Evolutionary conservation across 2,113 vertebrate genomes (phyloP).

Genomic region (Sciurus niger): DNA sequence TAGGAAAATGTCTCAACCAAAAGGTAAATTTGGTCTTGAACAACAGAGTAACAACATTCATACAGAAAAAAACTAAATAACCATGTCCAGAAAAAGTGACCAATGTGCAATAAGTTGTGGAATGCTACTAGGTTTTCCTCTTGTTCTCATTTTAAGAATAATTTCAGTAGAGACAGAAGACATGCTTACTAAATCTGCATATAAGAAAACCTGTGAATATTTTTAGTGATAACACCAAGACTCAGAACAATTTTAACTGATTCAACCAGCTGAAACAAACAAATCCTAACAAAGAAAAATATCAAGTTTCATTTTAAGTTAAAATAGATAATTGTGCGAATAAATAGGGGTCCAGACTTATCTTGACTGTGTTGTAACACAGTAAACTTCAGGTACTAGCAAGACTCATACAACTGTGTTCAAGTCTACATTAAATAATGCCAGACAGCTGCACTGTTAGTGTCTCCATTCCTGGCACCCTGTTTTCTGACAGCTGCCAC

Average conservation of each 20-base stretch:
- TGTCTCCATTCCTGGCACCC: background rate
- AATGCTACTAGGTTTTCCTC: background rate
- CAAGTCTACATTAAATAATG: background rate
- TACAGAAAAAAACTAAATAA: conserved; percentile 37
- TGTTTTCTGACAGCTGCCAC: conserved; percentile 70
- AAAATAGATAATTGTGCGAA: conserved; percentile 19
- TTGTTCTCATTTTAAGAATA: background rate
- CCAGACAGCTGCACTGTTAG: background rate
- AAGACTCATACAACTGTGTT: background rate
- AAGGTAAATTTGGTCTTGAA: conserved; percentile 34
- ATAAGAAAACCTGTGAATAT: conserved; percentile 34
- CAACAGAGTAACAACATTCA: conserved; percentile 51
- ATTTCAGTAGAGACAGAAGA: background rate
- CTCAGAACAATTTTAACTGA: conserved; percentile 36
- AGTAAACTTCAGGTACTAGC: background rate
- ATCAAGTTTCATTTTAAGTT: conserved; percentile 50
- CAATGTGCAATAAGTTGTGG: background rate
- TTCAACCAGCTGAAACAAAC: conserved; percentile 42
- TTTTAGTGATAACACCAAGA: conserved; percentile 33
- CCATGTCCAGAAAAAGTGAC: background rate
- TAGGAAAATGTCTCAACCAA: conserved; percentile 48
- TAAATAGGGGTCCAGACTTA: background rate
- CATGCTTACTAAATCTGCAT: conserved; percentile 21
- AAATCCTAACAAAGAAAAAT: background rate
- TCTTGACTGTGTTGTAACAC: background rate